These are phyloP conservation scores for Nipponia nippon DNA, from an alignment of 2,113 vertebrate species.

Conservation along the genomic window DNA sequence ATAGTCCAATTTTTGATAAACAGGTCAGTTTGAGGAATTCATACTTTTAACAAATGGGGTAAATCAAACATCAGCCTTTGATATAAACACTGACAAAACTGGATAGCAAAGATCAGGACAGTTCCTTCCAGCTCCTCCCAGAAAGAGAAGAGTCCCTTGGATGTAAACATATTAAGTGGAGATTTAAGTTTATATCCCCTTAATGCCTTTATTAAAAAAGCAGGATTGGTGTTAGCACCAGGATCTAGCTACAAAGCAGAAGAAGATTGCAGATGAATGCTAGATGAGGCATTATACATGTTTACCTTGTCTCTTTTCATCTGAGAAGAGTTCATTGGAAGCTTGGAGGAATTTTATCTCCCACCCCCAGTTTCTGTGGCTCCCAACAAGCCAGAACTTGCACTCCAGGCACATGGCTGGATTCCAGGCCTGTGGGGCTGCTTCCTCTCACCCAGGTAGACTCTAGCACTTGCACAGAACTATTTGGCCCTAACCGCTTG, in stretches of 20 bases:
- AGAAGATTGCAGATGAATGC: background rate
- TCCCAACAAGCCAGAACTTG: background rate
- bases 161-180: background rate
- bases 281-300: fast-evolving
- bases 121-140: background rate
- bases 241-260: background rate
- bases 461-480: background rate
- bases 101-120: background rate
- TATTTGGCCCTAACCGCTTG: background rate
- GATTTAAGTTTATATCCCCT: background rate
- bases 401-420: background rate
- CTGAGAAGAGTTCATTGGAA: background rate
- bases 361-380: background rate
- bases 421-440: background rate
- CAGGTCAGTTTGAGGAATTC: background rate
- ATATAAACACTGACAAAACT: background rate
- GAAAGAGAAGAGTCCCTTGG: background rate
- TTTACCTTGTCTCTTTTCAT: background rate
- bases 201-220: background rate
- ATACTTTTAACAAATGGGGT: background rate
- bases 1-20: background rate
- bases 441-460: background rate
- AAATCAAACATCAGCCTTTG: background rate
- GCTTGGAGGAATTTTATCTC: background rate
- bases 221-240: background rate